Evolutionary conservation across 2,888 invertebrate genomes (phyloP).

Genomic region (Trichopria drosophilae): DNA sequence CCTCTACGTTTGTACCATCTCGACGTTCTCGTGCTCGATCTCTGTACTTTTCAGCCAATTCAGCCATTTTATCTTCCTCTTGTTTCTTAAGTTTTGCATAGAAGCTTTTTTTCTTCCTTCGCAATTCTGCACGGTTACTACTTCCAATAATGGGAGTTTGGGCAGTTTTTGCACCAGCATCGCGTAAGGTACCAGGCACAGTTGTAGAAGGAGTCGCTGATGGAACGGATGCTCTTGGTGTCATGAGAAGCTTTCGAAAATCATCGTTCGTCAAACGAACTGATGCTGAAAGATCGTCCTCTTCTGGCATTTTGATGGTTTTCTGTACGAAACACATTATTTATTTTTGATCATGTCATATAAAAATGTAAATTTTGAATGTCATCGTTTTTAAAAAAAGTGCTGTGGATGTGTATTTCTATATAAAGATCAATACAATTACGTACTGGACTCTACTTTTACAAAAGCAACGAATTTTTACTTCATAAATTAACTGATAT

Average conservation of each 20-base stretch:
- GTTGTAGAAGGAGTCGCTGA: slow-evolving; percentile 61
- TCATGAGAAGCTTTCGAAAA: slow-evolving; percentile 93
- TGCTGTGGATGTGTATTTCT: too few species aligned
- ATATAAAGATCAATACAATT: too few species aligned
- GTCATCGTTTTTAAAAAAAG: too few species aligned
- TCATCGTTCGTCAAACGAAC: slow-evolving; percentile 94
- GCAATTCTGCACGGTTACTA: slow-evolving; percentile 70
- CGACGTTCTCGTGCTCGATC: slow-evolving; percentile 89
- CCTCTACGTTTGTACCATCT: slow-evolving; percentile 81
- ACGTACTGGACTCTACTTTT: too few species aligned
- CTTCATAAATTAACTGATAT: too few species aligned
- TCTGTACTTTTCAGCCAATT: slow-evolving; percentile 89
- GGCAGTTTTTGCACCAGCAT: slow-evolving; percentile 70
- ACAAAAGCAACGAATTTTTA: too few species aligned
- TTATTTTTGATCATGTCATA: too few species aligned
- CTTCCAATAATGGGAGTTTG: slow-evolving; percentile 52
- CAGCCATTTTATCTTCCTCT: slow-evolving; percentile 92
- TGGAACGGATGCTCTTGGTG: slow-evolving; percentile 78
- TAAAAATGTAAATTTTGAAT: too few species aligned
- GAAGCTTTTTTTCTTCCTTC: slow-evolving; percentile 91
- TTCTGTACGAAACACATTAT: not conserved
- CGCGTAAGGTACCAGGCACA: slow-evolving; percentile 67
- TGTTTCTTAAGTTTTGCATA: slow-evolving; percentile 93
- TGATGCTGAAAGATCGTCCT: slow-evolving; percentile 60
- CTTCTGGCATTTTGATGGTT: slow-evolving; percentile 51